These are phyloP conservation scores for Botia kubotai DNA, from an alignment of 2,797 vertebrate genomes.

Conservation along the genomic window DNA sequence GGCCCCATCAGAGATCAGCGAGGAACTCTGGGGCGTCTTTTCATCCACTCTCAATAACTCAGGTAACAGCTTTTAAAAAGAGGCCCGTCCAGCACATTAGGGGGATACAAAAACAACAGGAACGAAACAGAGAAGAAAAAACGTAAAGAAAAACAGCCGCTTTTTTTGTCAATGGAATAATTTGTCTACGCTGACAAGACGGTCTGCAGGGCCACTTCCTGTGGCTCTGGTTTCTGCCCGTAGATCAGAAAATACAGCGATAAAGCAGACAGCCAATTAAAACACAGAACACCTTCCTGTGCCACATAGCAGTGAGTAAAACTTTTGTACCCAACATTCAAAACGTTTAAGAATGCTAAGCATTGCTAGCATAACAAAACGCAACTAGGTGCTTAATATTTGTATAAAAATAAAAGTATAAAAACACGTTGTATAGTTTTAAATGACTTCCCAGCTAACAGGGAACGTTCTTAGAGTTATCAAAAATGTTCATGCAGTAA, in stretches of 20 bases:
- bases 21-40: conserved; percentile 57
- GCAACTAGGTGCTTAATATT: not conserved
- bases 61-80: conserved; percentile 75
- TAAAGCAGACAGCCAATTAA: conserved; percentile 53
- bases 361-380: not conserved
- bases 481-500: too few relatives aligned
- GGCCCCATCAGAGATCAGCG: conserved; percentile 61
- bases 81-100: conserved; percentile 63
- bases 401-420: not conserved
- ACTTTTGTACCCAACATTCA: not conserved
- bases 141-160: conserved; percentile 56
- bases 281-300: conserved; percentile 55
- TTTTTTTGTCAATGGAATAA: conserved; percentile 75
- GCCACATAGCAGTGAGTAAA: not conserved
- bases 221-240: conserved; percentile 80
- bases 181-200: conserved; percentile 80
- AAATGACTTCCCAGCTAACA: conserved; percentile 46
- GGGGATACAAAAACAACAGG: conserved; percentile 72
- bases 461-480: too few relatives aligned
- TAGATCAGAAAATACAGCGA: conserved; percentile 61
- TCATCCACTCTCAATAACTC: conserved; percentile 73
- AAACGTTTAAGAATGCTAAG: not conserved
- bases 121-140: conserved; percentile 57
- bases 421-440: conserved; percentile 2
- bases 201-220: conserved; percentile 86